Evolutionary conservation across 2,797 vertebrate species (phyloP).

Genomic region (Alca torda): DNA sequence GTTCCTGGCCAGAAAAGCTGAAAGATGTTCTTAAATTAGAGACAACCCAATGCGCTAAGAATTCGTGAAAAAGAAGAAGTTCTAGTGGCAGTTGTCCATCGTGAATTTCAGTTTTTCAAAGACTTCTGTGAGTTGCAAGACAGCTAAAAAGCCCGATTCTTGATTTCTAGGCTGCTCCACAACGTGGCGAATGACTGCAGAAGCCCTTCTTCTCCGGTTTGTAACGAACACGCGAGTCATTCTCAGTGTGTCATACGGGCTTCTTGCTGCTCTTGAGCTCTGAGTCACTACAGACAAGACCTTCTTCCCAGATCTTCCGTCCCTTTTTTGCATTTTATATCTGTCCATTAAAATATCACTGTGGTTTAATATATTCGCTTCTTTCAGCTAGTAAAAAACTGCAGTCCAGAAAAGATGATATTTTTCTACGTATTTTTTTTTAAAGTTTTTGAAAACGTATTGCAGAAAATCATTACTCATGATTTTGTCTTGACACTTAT

Average conservation of each 20-base stretch:
- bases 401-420: not conserved
- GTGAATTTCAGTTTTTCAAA: not conserved
- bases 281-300: not conserved
- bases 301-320: not conserved
- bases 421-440: not conserved
- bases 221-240: not conserved
- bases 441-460: not conserved
- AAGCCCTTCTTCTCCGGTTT: not conserved
- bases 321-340: not conserved
- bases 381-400: not conserved
- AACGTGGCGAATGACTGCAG: not conserved
- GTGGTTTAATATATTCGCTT: not conserved
- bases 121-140: not conserved
- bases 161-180: not conserved
- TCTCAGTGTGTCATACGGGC: not conserved
- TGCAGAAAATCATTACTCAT: conserved; percentile 59
- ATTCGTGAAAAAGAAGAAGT: not conserved
- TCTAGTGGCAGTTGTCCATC: not conserved
- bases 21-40: not conserved
- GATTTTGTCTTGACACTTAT: conserved; percentile 42
- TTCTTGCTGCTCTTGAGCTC: not conserved
- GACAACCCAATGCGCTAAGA: not conserved
- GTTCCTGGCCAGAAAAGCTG: not conserved
- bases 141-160: not conserved
- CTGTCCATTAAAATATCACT: not conserved